A percentile compares a stretch with the other conserved stretches of the same genome.
These are phyloP conservation scores for Panthera uncia DNA, from an alignment of 2,113 vertebrate species.

Conservation along the genomic window DNA sequence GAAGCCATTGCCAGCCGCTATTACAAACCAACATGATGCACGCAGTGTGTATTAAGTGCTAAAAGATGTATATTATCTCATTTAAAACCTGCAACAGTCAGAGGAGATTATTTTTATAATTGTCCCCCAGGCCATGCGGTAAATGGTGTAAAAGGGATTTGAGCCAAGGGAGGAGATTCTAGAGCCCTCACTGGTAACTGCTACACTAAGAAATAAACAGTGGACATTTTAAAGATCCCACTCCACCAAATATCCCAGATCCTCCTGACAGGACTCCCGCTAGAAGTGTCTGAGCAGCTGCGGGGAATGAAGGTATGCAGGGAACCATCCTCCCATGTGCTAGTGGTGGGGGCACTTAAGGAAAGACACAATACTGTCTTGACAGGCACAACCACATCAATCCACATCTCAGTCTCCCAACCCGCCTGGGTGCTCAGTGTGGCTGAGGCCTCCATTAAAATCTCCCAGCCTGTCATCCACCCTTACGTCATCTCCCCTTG, in stretches of 20 bases:
- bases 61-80: neutral
- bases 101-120: neutral
- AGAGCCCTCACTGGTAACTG: neutral
- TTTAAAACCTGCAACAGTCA: neutral
- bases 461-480: neutral
- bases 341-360: no score
- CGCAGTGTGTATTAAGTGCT: neutral
- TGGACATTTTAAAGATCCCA: neutral
- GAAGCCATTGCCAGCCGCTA: neutral
- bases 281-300: neutral
- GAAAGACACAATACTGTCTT: neutral
- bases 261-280: neutral
- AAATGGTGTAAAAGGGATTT: neutral
- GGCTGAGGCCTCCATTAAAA: neutral
- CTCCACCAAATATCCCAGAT: neutral
- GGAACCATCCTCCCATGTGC: neutral
- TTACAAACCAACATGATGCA: neutral
- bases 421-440: neutral
- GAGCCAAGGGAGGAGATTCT: neutral
- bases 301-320: rapidly evolving
- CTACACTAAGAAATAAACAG: neutral
- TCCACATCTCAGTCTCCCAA: neutral
- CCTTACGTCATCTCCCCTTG: neutral
- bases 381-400: neutral
- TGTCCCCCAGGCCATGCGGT: neutral